phyloP scores from a whole-genome alignment of 2,888 invertebrate species.

The Mythimna loreyi region DNA sequence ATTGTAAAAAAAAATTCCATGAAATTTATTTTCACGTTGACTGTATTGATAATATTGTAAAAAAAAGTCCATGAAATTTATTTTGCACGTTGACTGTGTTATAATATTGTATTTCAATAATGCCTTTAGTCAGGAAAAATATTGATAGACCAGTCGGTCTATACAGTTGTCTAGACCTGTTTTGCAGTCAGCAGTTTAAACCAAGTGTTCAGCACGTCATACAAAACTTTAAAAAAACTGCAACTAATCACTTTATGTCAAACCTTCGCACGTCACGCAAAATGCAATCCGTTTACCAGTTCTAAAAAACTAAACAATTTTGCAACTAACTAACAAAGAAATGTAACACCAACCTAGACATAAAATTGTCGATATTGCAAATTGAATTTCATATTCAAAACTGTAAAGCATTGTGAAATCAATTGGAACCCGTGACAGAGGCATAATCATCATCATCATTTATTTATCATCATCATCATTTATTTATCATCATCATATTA shows the following conservation, averaged over 20 bases:
- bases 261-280: not conserved
- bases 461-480: too few relatives aligned
- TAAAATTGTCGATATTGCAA: conserved; percentile 9
- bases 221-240: conserved; percentile 2
- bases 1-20: too few relatives aligned
- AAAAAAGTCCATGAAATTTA: too few relatives aligned
- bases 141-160: not conserved
- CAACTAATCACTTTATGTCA: conserved; percentile 11
- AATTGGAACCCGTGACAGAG: conserved; percentile 13
- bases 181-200: not conserved
- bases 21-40: not conserved
- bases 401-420: conserved; percentile 28
- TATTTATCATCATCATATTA: too few relatives aligned
- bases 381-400: conserved; percentile 38
- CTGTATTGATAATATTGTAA: not conserved
- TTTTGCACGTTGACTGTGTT: too few relatives aligned
- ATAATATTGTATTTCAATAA: not conserved
- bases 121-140: not conserved
- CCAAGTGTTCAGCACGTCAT: not conserved
- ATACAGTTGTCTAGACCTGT: conserved; percentile 18
- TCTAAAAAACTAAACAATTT: conserved; percentile 7
- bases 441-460: too few relatives aligned
- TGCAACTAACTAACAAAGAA: conserved; percentile 27
- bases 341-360: not conserved
- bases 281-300: not conserved